Conservation (phyloP, 2,888 invertebrate genomes). For the Hecatera dysodea region DNA sequence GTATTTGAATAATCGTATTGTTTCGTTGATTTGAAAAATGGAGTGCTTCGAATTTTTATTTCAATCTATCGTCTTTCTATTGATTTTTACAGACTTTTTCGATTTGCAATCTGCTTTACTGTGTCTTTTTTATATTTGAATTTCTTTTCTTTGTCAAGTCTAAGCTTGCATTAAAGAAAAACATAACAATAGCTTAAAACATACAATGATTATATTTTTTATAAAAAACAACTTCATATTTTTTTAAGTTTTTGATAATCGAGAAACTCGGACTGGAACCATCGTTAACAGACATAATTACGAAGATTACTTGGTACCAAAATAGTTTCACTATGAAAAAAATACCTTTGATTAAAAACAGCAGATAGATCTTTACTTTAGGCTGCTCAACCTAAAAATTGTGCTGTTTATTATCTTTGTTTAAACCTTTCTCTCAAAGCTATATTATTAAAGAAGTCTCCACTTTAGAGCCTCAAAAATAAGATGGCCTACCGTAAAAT, state of each 20-base stretch:
- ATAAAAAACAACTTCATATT: not conserved
- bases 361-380: conserved; percentile 7
- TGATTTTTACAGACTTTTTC: not conserved
- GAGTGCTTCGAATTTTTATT: conserved; percentile 2
- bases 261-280: not conserved
- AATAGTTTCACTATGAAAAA: conserved; percentile 2
- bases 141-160: not conserved
- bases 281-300: not conserved
- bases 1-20: conserved; percentile 5
- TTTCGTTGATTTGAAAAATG: conserved; percentile 24
- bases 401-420: conserved; percentile 31
- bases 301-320: conserved; percentile 1
- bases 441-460: conserved; percentile 51
- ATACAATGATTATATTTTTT: not conserved
- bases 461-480: conserved; percentile 61
- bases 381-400: conserved; percentile 3
- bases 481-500: conserved; percentile 68
- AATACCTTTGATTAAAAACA: conserved; percentile 8
- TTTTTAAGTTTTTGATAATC: not conserved
- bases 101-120: not conserved
- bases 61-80: not conserved
- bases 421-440: conserved; percentile 50
- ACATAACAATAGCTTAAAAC: not conserved
- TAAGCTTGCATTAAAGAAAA: not conserved
- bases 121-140: not conserved